These are phyloP conservation scores for Grammomys surdaster DNA, from an alignment of 2,113 vertebrate species.

Conservation along the genomic window DNA sequence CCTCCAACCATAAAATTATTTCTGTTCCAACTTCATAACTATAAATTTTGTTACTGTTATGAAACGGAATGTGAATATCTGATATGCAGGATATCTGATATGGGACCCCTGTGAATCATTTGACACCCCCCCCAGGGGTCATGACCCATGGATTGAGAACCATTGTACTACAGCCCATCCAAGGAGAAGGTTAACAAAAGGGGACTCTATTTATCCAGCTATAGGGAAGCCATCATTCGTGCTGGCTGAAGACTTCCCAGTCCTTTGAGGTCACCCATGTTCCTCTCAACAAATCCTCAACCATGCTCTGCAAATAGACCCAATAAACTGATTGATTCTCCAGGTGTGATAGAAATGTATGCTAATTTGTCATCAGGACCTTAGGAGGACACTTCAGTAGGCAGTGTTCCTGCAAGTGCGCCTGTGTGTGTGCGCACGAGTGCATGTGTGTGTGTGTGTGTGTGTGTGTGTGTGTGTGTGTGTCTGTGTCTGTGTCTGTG, in stretches of 20 bases:
- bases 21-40: background rate
- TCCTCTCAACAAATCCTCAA: background rate
- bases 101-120: background rate
- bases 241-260: background rate
- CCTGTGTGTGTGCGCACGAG: no score
- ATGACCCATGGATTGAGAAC: background rate
- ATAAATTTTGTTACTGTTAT: background rate
- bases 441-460: no score
- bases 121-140: background rate
- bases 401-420: background rate
- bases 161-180: background rate
- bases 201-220: background rate
- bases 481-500: no score
- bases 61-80: background rate
- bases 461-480: no score
- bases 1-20: background rate
- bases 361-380: no score
- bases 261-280: background rate
- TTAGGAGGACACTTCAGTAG: background rate
- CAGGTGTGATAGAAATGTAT: background rate
- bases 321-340: background rate
- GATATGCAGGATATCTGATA: background rate
- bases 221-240: no score
- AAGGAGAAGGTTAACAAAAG: background rate
- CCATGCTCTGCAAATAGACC: background rate